Evolutionary conservation across 2,888 invertebrate species (phyloP), one percentile per base, ranked within the genome.

Genomic region (Apotomis turbidana): DNA sequence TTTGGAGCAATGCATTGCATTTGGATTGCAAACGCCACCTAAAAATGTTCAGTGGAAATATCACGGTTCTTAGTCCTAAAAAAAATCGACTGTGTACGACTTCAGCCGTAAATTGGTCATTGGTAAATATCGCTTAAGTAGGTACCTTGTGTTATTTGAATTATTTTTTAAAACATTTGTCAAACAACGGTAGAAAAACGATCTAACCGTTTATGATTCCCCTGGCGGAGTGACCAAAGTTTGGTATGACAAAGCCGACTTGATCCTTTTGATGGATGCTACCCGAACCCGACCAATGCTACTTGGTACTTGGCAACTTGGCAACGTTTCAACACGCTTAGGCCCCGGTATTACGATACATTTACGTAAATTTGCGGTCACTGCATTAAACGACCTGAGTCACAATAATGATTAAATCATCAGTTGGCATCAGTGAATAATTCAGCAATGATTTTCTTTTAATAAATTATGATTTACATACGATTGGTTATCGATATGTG

Each of bases 361-460:
- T 73, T 73, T 73, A 75, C 75, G 76, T 73, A 73, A 73, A 70
- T 66, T 62, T 61, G 74, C 70, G 76, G 77, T 76, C 66, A 69
- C 66, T 68, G 72, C 63, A 70, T 75, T 59, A 46, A 71, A 64
- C 44, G 63, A 54, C 8, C 46, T 54, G 58, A 68, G 46, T 61
- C 61, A 72, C 71, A 71, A 55, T 63, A 54, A 54, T 49, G 52
- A 62, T 51, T 62, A 62, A 61, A 54, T 59, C 52, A 63, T 63
- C 62, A 52, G 44, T 68, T 68, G 57, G 52, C 67, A 71, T 63
- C 41, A 51, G 41, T 38, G 58, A 59, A 64, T 59, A 60, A 62
- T 58, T 63, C 36, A 63, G 58, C 38, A 54, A 70, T 57, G n/a
- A 62, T 58, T 62, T 51, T 62, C 36, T 62, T 36, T n/a, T 27